phyloP scores from a whole-genome alignment of 2,888 invertebrate genomes.

The Microplitis manilae region DNA sequence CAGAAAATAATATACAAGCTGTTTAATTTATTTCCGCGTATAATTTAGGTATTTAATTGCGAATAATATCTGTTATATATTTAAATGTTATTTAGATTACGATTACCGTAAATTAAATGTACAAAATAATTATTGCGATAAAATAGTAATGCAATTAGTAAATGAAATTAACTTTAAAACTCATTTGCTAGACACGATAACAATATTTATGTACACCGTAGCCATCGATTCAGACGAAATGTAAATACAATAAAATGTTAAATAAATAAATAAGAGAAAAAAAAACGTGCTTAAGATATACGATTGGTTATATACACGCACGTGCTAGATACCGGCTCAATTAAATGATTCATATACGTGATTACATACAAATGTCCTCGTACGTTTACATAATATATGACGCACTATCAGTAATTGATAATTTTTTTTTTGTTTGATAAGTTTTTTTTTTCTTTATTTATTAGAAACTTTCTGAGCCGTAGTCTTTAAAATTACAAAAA shows the following conservation, averaged over 20 bases:
- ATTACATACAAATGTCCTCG: constrained; percentile 18
- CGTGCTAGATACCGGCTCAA: constrained; percentile 20
- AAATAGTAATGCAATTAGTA: neutral
- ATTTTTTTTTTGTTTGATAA: neutral
- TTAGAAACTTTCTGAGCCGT: too few relatives aligned
- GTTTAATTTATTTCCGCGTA: too few relatives aligned
- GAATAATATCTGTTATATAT: too few relatives aligned
- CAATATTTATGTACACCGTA: constrained; percentile 6
- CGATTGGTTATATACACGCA: constrained; percentile 27
- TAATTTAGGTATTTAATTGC: too few relatives aligned
- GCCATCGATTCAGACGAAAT: neutral
- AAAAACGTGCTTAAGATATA: constrained; percentile 2
- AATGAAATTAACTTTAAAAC: neutral
- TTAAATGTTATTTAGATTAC: too few relatives aligned
- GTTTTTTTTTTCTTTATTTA: too few relatives aligned
- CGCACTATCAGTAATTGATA: neutral
- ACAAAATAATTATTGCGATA: neutral
- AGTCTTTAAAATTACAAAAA: too few relatives aligned
- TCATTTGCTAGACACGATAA: neutral
- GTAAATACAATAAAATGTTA: neutral
- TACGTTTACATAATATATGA: constrained; percentile 3
- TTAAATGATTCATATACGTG: constrained; percentile 25
- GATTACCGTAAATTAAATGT: too few relatives aligned
- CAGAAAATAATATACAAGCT: neutral
- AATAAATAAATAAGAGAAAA: neutral